Evolutionary conservation across 2,888 invertebrate species (phyloP), one percentile per base, ranked within the genome.

Genomic region (Diarsia rubi): DNA sequence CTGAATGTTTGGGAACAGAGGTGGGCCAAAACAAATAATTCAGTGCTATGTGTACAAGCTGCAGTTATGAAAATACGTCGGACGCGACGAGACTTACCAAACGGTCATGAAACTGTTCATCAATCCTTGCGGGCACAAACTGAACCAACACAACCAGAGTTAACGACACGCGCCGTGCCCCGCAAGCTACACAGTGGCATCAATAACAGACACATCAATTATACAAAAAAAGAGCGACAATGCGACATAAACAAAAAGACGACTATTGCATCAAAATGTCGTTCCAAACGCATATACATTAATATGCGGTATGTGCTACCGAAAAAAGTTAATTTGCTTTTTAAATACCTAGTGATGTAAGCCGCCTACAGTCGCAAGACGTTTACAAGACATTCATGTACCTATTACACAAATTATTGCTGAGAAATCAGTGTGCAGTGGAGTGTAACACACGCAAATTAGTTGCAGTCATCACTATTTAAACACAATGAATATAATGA

Each of bases 101-200:
- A 98, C 98, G 96, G 98, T 98, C 97, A 98, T 98, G 97, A 98
- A 98, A 97, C 98, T 98, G 98, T 98, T 98, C 98, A 98, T 98
- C 97, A 98, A 97, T 98, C 98, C 98, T 97, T 98, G 98, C 96
- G 98, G 97, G 98, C 98, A 98, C 97, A 98, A 97, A 97, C 98
- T 98, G 97, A 97, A 97, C 97, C 97, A 97, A 97, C 96, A 97
- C 95, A 96, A 96, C 96, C 95, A 95, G 89, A 90, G 96, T 96
- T 96, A 96, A 90, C 91, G 90, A 93, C 92, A 91, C 90, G 91
- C 90, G 91, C 90, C 91, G 93, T 93, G 92, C 88, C 84, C 88
- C 91, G 89, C 91, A 90, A 83, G 88, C 88, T 85, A 86, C 79
- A 90, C 94, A 92, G 90, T 93, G 94, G 94, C 94, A 94, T 92